Evolutionary conservation across 2,888 invertebrate species (phyloP), one percentile per base, ranked within the genome.

Genomic region (Proisotoma minuta): DNA sequence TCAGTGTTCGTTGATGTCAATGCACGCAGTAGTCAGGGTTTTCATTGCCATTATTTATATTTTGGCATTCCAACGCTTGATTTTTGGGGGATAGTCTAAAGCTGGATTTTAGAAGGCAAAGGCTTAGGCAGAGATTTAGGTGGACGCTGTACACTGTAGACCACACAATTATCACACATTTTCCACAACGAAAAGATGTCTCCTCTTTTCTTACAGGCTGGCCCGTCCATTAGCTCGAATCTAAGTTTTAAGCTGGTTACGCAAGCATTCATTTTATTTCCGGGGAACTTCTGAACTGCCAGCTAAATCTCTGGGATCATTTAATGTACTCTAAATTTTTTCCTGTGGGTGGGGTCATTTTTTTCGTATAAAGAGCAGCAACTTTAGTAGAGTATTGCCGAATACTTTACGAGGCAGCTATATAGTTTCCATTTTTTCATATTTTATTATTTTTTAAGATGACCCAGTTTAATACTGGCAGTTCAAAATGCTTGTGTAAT

Each of bases 151-250:
- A 43, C 43, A 43, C 43, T 4, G 20, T 43, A 43, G 43, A 43
- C 15, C 15, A 54, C 66, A 63, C 62, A 69, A 26, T n/a, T n/a
- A 66, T 50, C 43, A 70, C 72, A 70, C 68, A 72, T 56, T 62
- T 29, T 62, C 66, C 63, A 61, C 67, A 57, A 67, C 62, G 53
- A 61, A 69, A 71, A 68, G 69, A 65, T 65, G 66, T 70, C 63
- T 69, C 57, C 65, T 65, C 60, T 70, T 72, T 59, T 71, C 62
- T 73, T 70, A 63, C 73, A 71, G 73, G 70, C 60, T 68, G 64
- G 66, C 65, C 70, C 70, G 66, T 66, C 70, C 68, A 71, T 61
- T 66, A 65, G 69, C 65, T 70, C 64, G 62, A 57, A 58, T 54
- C 60, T 59, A 60, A 59, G 61, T 68, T 65, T 65, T 67, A 56